phyloP scores from a whole-genome alignment of 2,888 invertebrate species.

The Acholoe squamosa region DNA sequence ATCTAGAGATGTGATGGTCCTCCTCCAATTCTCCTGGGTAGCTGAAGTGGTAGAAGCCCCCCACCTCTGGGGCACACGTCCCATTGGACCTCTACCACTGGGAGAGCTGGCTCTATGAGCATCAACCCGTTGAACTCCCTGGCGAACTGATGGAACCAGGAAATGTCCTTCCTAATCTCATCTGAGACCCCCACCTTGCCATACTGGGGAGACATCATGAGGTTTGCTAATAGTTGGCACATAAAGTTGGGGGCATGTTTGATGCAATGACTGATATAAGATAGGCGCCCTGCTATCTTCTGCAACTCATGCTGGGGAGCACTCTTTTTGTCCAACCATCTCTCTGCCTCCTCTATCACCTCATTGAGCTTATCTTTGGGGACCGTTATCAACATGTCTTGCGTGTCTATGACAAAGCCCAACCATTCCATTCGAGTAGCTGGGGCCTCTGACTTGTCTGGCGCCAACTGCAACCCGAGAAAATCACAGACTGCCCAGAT shows the following conservation, averaged over 20 bases:
- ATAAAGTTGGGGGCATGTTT: background rate
- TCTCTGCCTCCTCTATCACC: background rate
- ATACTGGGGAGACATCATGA: background rate
- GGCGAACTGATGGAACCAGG: background rate
- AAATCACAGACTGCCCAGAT: background rate
- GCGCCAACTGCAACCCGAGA: background rate
- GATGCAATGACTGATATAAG: background rate
- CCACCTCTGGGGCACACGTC: conserved; percentile 7
- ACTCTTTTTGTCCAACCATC: background rate
- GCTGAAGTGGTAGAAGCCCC: background rate
- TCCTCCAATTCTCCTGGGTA: background rate
- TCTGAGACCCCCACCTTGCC: background rate
- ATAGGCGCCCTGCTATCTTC: background rate
- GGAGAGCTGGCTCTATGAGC: background rate
- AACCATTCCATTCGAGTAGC: background rate
- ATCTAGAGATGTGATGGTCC: background rate
- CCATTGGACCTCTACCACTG: background rate
- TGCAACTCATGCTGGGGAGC: background rate
- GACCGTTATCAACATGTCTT: background rate
- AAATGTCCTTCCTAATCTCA: background rate
- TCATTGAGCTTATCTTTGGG: background rate
- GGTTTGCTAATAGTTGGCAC: background rate
- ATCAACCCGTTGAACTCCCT: background rate
- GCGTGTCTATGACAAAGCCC: background rate
- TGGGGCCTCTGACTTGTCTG: background rate